Base-by-base conservation (phyloP, 2,888 invertebrate species). In the Hetaerina titia region DNA sequence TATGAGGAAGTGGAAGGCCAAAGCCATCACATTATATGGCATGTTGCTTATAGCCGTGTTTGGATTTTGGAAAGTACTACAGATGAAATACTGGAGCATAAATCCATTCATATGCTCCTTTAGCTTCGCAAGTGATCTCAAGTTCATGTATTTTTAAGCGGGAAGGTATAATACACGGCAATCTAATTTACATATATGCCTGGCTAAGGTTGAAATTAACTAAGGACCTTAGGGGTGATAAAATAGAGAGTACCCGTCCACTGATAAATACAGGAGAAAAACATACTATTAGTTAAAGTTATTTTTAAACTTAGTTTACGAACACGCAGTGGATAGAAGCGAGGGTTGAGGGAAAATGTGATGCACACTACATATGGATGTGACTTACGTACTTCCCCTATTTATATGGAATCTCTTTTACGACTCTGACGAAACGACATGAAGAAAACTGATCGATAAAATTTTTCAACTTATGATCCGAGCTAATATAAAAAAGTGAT, bases 71-170 rank as follows among this genome's bases (percentile, higher is more conserved):
- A 81, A 81, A 81, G 60, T 81, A 81, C 25, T 31, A 81, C 81
- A 31, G 81, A 81, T 81, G 81, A 81, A 81, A 81, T 81, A 81
- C 81, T 81, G 31, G 81, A 8, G 81, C 81, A 81, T 81, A 81
- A 81, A 81, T 81, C 81, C 81, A 81, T 81, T 81, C 81, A 81
- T 81, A 81, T 81, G 5, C 81, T 81, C 81, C 15, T 13, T n/a
- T n/a, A 15, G 81, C 81, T 25, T 31, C 31, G 25, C 81, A 81
- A 81, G 31, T 81, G 31, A 81, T 25, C 31, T 81, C 81, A 81
- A 81, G 81, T 81, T 31, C 81, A 81, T 81, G 81, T 31, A 81
- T 81, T 11, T 15, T 81, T 31, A 81, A 69, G 31, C 25, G 25
- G 11, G 31, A 22, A 81, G 25, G 81, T 31, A 81, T 81, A 13